phyloP scores from a whole-genome alignment of 2,113 vertebrate genomes.

The Tylochromis polylepis region DNA sequence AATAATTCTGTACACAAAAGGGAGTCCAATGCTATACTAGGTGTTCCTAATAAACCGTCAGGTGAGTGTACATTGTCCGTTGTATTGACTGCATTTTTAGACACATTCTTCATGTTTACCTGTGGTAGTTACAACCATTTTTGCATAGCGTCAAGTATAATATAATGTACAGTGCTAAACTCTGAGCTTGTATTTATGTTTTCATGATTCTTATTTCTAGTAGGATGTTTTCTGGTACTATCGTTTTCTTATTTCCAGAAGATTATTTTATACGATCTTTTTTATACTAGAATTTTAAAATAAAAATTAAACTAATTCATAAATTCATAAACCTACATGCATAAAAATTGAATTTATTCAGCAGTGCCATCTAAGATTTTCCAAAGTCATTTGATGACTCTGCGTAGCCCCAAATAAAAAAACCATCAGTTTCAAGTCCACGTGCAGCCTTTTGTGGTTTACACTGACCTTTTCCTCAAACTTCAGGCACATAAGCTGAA shows the following conservation, averaged over 20 bases:
- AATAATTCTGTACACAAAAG: neutral
- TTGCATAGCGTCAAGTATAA: neutral
- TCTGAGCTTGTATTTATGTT: neutral
- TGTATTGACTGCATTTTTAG: neutral
- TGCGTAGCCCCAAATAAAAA: slow-evolving; percentile 37
- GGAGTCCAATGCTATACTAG: neutral
- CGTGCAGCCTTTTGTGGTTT: slow-evolving; percentile 57
- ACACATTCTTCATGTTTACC: neutral
- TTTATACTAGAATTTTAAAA: neutral
- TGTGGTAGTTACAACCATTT: neutral
- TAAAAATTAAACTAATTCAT: neutral
- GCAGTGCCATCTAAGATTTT: neutral
- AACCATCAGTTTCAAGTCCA: slow-evolving; percentile 63
- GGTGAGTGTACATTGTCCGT: neutral
- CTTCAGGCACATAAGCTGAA: slow-evolving; percentile 55
- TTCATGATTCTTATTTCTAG: neutral
- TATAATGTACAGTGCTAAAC: neutral
- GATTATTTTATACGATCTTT: neutral
- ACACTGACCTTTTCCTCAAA: slow-evolving; percentile 67
- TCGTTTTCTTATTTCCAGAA: neutral
- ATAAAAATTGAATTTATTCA: neutral
- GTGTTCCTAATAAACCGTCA: neutral
- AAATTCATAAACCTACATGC: neutral
- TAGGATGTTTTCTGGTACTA: neutral
- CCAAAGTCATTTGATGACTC: neutral